phyloP scores from a whole-genome alignment of 2,113 vertebrate genomes.

The Phalacrocorax pelagicus region DNA sequence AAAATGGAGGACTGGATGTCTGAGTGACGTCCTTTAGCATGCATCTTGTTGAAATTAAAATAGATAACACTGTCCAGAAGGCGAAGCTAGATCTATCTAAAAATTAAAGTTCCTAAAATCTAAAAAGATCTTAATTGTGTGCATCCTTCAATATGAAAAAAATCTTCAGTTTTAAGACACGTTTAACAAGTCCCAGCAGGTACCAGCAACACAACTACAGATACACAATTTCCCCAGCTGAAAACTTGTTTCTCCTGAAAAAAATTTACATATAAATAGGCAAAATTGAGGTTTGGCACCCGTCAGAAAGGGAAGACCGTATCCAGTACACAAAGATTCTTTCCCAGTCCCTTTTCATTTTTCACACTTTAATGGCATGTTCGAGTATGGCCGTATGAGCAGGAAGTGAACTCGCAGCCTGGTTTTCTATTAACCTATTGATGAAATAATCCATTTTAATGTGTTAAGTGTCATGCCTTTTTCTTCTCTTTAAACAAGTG shows the following conservation, averaged over 20 bases:
- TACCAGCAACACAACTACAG: neutral
- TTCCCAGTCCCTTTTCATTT: slow-evolving; percentile 40
- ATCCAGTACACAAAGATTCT: neutral
- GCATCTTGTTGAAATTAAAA: neutral
- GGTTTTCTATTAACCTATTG: slow-evolving; percentile 77
- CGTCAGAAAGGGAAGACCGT: neutral
- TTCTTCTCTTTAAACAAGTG: slow-evolving; percentile 63
- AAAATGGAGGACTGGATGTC: neutral
- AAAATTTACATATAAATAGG: slow-evolving; percentile 81
- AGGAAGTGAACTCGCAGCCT: slow-evolving; percentile 50
- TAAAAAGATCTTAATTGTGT: neutral
- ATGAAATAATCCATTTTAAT: slow-evolving; percentile 76
- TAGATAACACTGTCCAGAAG: neutral
- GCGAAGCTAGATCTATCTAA: neutral
- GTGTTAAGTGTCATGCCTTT: slow-evolving; percentile 48
- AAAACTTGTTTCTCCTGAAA: slow-evolving; percentile 16
- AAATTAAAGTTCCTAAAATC: neutral
- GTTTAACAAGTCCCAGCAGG: neutral
- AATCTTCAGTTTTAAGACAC: neutral
- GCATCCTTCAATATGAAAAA: neutral
- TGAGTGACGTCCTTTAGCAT: neutral
- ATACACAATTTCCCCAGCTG: neutral
- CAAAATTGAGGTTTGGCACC: neutral
- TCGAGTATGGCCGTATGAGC: neutral
- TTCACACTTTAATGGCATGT: slow-evolving; percentile 46